Conservation (phyloP, 2,888 invertebrate genomes). For the Tenthredo amoena region DNA sequence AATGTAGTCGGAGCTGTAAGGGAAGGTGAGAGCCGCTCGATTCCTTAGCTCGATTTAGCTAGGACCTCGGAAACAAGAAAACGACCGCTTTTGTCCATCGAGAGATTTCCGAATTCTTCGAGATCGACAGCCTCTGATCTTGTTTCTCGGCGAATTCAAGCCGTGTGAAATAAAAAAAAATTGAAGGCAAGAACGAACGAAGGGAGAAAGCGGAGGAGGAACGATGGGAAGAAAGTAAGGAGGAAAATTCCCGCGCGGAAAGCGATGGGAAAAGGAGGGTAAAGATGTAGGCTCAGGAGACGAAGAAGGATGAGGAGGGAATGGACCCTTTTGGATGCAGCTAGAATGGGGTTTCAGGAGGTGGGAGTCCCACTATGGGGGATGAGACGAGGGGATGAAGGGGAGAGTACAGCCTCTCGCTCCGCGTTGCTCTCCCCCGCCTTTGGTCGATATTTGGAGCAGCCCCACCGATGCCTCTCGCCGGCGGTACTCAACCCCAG, state of each 20-base stretch:
- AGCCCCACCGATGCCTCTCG: conserved; percentile 49
- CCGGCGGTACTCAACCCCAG: conserved; percentile 48
- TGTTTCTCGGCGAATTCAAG: not conserved
- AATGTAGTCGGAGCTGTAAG: conserved; percentile 3
- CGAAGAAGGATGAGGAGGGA: conserved; percentile 26
- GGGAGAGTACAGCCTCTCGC: conserved; percentile 34
- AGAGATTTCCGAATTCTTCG: not conserved
- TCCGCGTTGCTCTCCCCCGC: conserved; percentile 39
- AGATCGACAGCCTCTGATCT: not conserved
- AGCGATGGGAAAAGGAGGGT: not conserved
- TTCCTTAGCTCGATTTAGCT: conserved; percentile 21
- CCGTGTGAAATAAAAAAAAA: not conserved
- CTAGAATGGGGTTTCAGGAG: conserved; percentile 31
- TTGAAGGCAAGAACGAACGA: conserved; percentile 10
- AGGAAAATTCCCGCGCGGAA: conserved; percentile 3
- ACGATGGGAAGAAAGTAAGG: conserved; percentile 31
- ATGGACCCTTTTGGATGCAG: conserved; percentile 52
- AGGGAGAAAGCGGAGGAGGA: conserved; percentile 42
- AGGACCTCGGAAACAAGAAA: conserved; percentile 26
- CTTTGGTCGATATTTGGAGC: conserved; percentile 49
- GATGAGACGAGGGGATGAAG: conserved; percentile 11
- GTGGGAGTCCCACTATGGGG: conserved; percentile 9
- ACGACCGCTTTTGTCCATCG: conserved; percentile 8
- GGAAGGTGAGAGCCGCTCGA: conserved; percentile 12
- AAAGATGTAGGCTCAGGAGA: conserved; percentile 27